Evolutionary conservation across 2,113 vertebrate species (phyloP), one percentile per base, ranked within the genome.

Genomic region (Patagioenas fasciata): DNA sequence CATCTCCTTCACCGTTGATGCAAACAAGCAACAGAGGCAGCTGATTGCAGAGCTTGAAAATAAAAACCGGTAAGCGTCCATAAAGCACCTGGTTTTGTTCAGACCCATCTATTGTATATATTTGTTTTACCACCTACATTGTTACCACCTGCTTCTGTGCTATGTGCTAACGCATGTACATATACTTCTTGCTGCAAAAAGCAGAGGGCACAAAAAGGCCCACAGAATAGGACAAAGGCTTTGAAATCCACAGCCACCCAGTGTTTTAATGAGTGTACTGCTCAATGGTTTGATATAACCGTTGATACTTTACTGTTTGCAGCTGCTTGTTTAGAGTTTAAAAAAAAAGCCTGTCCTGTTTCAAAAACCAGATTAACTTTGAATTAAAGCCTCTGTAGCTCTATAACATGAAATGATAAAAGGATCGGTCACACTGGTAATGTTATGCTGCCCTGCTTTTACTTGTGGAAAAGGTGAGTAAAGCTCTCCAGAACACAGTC

Each of bases 41-140:
- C 98, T 99, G 96, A 99, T 99, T 48, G 99, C 99, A 24, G 99
- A 99, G 97, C 98, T 99, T 5, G 99, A 99, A 97, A 99, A 98
- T 96, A 99, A 99, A 97, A 99, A 99, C 98, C 98, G 99, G 99
- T 99, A 96, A 96, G 93, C 64, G 12, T 42, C 36, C 29, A 28
- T 48, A 18, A 28, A 26, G 17, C 6, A 23, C 32, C 51, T 79
- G 80, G 9, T 29, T 78, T 77, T 91, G 17, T 65, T 80, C n/a
- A 9, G 8, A 42, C 21, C 36, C 31, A 4, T 58, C 2, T 60
- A 28, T 34, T 53, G 8, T 40, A 19, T 28, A 3, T 5, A 10
- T n/a, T 77, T 89, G 25, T 23, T 60, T 56, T 28, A 15, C 26
- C 26, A 28, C 40, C 11, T 78, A 11, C 10, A 6, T 58, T 61